Evolutionary conservation across 2,888 invertebrate species (phyloP).

Genomic region (Nasonovia ribisnigri): DNA sequence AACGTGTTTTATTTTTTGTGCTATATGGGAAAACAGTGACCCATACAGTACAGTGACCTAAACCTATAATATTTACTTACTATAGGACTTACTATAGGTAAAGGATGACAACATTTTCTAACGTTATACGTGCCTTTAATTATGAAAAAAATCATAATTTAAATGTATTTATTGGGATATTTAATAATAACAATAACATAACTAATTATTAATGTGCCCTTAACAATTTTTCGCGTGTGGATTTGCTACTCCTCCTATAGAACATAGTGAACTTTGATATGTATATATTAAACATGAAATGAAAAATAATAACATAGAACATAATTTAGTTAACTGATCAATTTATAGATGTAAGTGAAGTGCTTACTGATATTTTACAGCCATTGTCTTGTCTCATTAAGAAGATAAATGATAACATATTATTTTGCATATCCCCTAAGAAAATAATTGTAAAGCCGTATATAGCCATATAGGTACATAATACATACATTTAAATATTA

Average conservation of each 20-base stretch:
- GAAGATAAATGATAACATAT: not conserved
- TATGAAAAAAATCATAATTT: no score
- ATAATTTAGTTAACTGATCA: not conserved
- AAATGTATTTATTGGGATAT: no score
- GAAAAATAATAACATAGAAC: not conserved
- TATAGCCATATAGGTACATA: not conserved
- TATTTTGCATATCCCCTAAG: not conserved
- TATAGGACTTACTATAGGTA: not conserved
- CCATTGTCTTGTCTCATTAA: slow-evolving; percentile 5
- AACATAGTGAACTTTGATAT: not conserved
- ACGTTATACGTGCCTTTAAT: no score
- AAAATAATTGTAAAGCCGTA: not conserved
- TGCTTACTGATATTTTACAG: not conserved
- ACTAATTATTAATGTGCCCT: no score
- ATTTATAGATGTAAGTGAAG: not conserved
- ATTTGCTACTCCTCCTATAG: no score
- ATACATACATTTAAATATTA: not conserved
- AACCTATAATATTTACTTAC: not conserved
- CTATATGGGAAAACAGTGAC: not conserved
- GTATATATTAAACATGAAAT: not conserved
- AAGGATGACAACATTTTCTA: no score
- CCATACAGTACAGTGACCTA: not conserved
- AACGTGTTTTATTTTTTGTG: not conserved
- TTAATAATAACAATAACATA: no score
- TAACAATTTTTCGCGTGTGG: no score